Evolutionary conservation across 2,888 invertebrate species (phyloP).

Genomic region (Altica lythri): DNA sequence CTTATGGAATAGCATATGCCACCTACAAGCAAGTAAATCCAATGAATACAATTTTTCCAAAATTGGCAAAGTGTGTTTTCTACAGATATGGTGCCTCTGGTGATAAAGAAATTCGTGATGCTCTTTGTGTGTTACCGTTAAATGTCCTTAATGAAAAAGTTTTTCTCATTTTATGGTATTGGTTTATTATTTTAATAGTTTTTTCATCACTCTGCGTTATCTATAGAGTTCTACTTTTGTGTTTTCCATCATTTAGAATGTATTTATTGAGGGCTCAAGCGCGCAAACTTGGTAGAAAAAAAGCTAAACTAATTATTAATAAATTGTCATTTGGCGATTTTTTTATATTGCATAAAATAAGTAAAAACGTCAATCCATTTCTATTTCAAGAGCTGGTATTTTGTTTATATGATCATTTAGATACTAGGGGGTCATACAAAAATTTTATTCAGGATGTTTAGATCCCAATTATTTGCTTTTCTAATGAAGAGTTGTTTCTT

Average conservation of each 20-base stretch:
- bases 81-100: constrained; percentile 66
- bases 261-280: constrained; percentile 67
- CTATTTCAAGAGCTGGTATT: constrained; percentile 67
- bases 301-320: constrained; percentile 60
- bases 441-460: constrained; percentile 14
- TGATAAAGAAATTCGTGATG: constrained; percentile 62
- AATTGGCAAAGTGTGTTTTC: constrained; percentile 69
- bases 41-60: constrained; percentile 72
- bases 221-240: constrained; percentile 66
- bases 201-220: constrained; percentile 67
- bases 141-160: constrained; percentile 83
- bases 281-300: constrained; percentile 60
- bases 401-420: constrained; percentile 39
- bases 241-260: constrained; percentile 63
- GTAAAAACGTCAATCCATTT: constrained; percentile 75
- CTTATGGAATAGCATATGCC: constrained; percentile 63
- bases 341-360: constrained; percentile 76
- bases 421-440: constrained; percentile 25
- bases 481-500: too few species aligned
- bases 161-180: constrained; percentile 75
- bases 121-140: constrained; percentile 74
- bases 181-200: constrained; percentile 69
- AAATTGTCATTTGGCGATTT: constrained; percentile 72
- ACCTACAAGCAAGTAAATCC: constrained; percentile 59
- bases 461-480: too few species aligned